Conservation (phyloP, 1,140 invertebrate genomes). For the Thaumatotibia leucotreta region DNA sequence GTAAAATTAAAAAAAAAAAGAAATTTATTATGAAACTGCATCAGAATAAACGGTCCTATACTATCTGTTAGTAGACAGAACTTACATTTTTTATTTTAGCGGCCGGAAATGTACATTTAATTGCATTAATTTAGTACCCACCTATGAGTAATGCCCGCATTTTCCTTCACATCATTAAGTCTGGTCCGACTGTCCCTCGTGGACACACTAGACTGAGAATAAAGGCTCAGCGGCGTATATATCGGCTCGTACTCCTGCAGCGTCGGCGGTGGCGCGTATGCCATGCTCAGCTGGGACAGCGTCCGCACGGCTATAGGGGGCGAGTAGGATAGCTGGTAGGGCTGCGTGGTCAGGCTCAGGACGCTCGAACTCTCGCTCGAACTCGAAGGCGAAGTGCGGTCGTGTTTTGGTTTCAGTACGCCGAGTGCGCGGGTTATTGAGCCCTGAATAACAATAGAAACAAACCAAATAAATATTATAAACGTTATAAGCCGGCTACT, state of each 20-base stretch:
- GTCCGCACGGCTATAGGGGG: constrained; percentile 66
- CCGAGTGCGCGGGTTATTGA: constrained; percentile 86
- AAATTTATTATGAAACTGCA: too few species aligned
- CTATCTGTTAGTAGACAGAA: too few species aligned
- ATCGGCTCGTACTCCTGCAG: constrained; percentile 69
- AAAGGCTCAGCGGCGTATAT: constrained; percentile 66
- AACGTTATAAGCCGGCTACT: background rate
- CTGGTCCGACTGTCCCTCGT: constrained; percentile 61
- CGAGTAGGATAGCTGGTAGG: constrained; percentile 62
- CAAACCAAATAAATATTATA: background rate
- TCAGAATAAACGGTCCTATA: too few species aligned
- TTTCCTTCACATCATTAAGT: constrained; percentile 63
- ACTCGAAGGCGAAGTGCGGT: constrained; percentile 78
- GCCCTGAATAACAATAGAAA: constrained; percentile 75
- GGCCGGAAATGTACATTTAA: too few species aligned
- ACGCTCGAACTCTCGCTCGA: constrained; percentile 78
- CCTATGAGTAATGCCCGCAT: constrained; percentile 58
- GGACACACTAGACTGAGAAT: constrained; percentile 66
- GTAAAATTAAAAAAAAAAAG: too few species aligned
- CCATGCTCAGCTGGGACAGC: constrained; percentile 70
- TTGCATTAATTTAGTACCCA: constrained; percentile 22
- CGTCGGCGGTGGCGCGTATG: constrained; percentile 66
- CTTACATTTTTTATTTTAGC: too few species aligned
- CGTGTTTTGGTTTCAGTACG: constrained; percentile 77
- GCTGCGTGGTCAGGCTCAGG: constrained; percentile 56